Evolutionary conservation across 2,797 vertebrate genomes (phyloP).

Genomic region (Loris lydekkerianus): DNA sequence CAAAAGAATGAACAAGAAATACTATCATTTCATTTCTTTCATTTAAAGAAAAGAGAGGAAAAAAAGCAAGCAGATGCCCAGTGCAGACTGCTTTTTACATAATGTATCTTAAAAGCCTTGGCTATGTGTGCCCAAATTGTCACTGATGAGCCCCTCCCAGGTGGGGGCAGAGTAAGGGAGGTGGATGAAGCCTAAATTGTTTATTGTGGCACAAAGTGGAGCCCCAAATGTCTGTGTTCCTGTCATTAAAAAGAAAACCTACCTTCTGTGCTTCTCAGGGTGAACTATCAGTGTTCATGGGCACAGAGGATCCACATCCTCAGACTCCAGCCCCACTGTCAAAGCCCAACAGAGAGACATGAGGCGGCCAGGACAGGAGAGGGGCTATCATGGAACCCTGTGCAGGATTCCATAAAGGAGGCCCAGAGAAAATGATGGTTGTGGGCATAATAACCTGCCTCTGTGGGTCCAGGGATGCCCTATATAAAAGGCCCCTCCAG

Average conservation of each 20-base stretch:
- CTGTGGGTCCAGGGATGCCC: neutral
- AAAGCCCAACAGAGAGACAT: neutral
- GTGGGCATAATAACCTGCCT: neutral
- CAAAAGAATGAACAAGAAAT: conserved; percentile 66
- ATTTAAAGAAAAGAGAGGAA: conserved; percentile 9
- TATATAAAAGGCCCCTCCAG: neutral
- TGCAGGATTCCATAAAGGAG: neutral
- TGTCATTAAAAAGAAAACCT: neutral
- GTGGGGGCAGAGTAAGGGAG: neutral
- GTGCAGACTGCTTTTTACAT: neutral
- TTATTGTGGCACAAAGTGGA: neutral
- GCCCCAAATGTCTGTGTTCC: neutral
- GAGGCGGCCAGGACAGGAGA: neutral
- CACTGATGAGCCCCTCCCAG: neutral
- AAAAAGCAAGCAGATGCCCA: neutral
- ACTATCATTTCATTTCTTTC: neutral
- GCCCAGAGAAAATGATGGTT: fast-evolving
- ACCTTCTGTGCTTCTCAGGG: neutral
- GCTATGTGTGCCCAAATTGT: neutral
- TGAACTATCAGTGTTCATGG: neutral
- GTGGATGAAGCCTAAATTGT: neutral
- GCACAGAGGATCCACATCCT: neutral
- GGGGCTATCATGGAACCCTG: fast-evolving
- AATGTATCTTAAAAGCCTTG: neutral
- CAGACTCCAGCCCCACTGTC: neutral